Percentiles rank a stretch among this genome's conserved stretches.
Conservation (phyloP, 2,888 invertebrate species). For the Acanthopleura granulata region DNA sequence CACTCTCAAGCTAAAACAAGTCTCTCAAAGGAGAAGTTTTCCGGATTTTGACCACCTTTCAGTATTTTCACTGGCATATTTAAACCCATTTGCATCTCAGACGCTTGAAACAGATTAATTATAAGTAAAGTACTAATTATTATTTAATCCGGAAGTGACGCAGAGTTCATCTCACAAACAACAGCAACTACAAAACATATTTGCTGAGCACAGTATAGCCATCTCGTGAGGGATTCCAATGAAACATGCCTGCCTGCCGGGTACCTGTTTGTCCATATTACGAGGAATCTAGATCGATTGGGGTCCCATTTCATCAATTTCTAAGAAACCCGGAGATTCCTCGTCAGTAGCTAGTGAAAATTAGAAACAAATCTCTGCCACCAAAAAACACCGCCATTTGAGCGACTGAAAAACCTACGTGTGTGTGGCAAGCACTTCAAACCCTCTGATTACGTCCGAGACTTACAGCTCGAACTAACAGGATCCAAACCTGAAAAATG, state of each 20-base stretch:
- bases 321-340: not conserved
- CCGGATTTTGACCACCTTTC: not conserved
- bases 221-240: no score
- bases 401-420: not conserved
- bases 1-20: no score
- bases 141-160: not conserved
- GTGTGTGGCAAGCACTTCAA: not conserved
- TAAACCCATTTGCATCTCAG: not conserved
- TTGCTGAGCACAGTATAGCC: not conserved
- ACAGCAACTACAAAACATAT: not conserved
- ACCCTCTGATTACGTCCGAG: not conserved
- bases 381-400: not conserved
- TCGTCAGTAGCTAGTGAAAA: conserved; percentile 3
- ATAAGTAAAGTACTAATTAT: not conserved
- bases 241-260: not conserved
- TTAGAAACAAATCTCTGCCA: not conserved
- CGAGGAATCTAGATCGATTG: not conserved
- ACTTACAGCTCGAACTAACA: not conserved
- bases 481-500: not conserved
- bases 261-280: not conserved
- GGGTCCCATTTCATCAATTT: not conserved
- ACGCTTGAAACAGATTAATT: not conserved
- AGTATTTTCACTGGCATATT: not conserved
- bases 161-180: not conserved
- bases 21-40: not conserved